These are phyloP conservation scores for Nymphalis c-album DNA, from an alignment of 2,888 invertebrate species.

Conservation along the genomic window DNA sequence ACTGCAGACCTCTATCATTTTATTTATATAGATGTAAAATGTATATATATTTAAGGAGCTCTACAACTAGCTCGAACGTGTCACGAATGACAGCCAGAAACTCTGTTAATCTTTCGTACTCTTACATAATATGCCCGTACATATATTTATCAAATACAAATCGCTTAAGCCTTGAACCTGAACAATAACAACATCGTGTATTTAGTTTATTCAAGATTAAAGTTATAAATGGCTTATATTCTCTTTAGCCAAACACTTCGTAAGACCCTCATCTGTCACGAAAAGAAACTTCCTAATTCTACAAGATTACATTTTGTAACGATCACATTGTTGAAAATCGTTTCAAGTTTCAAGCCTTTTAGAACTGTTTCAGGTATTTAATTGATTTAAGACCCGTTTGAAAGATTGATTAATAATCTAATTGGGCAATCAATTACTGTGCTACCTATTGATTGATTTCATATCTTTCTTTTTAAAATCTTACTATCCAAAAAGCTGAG, in stretches of 20 bases:
- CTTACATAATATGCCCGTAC: no score
- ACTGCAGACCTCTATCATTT: no score
- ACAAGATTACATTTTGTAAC: conserved; percentile 28
- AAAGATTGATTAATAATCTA: neutral
- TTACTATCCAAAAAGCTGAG: no score
- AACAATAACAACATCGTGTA: neutral
- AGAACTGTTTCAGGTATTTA: neutral
- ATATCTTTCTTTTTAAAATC: no score
- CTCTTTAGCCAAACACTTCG: conserved; percentile 4
- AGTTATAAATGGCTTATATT: conserved; percentile 6
- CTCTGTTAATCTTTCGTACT: no score
- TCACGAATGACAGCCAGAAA: no score
- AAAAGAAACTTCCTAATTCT: conserved; percentile 27
- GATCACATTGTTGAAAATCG: conserved; percentile 17
- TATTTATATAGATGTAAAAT: no score
- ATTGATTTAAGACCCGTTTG: neutral
- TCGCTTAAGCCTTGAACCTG: conserved; percentile 2
- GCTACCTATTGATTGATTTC: no score
- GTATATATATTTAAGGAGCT: no score
- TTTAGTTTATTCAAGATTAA: neutral
- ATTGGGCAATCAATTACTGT: no score
- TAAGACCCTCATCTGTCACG: conserved; percentile 23
- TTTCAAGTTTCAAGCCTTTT: neutral
- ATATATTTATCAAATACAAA: neutral
- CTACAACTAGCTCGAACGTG: no score